Percentiles rank a stretch among this genome's conserved stretches.
These are phyloP conservation scores for Chrysomela aeneicollis DNA, from an alignment of 2,888 invertebrate species.

Conservation along the genomic window DNA sequence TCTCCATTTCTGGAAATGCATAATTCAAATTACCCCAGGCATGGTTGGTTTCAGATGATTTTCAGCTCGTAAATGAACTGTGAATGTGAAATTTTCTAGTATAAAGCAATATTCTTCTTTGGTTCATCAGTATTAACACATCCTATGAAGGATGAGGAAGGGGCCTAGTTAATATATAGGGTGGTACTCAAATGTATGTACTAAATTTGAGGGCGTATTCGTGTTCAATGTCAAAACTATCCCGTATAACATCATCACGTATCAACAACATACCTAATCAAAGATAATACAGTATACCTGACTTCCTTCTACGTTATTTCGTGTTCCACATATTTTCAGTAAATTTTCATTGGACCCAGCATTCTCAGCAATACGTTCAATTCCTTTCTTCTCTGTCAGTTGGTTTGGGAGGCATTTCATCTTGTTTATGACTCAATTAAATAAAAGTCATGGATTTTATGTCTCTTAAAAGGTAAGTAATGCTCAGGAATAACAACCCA, in stretches of 20 bases:
- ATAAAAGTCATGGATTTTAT: slow-evolving; percentile 33
- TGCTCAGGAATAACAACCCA: slow-evolving; percentile 22
- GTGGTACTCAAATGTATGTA: too few species aligned
- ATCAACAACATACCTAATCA: too few species aligned
- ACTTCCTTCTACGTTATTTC: too few species aligned
- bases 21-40: not conserved
- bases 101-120: not conserved
- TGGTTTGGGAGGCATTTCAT: slow-evolving; percentile 16
- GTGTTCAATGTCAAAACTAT: too few species aligned
- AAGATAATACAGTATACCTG: too few species aligned
- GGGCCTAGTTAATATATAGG: not conserved
- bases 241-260: too few species aligned
- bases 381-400: slow-evolving; percentile 21
- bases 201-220: too few species aligned
- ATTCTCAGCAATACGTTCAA: not conserved
- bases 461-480: slow-evolving; percentile 35
- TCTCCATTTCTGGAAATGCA: not conserved
- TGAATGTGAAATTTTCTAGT: not conserved
- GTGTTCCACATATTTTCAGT: too few species aligned
- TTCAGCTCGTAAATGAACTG: not conserved
- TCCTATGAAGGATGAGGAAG: not conserved
- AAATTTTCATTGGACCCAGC: too few species aligned
- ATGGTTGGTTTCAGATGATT: not conserved
- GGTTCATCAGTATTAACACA: not conserved
- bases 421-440: slow-evolving; percentile 35